Evolutionary conservation across 2,888 invertebrate genomes (phyloP).

Genomic region (Cybosia mesomella): DNA sequence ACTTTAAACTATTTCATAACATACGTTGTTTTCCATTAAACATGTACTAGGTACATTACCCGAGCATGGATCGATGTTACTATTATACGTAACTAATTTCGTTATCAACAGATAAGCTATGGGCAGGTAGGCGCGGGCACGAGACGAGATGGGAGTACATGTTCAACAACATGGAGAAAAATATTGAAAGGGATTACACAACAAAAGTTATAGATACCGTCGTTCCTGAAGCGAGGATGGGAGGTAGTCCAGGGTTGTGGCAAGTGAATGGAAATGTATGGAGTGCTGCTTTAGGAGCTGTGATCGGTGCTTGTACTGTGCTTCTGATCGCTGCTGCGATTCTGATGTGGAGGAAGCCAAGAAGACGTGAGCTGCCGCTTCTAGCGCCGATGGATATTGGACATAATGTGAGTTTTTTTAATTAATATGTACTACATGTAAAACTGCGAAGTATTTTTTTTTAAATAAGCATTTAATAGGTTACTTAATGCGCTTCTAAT

Average conservation of each 20-base stretch:
- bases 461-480: too few relatives aligned
- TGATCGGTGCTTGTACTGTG: conserved; percentile 76
- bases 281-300: conserved; percentile 77
- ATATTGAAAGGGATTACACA: conserved; percentile 43
- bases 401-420: conserved; percentile 71
- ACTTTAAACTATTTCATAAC: background rate
- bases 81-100: conserved; percentile 74
- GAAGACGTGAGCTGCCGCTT: conserved; percentile 63
- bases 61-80: conserved; percentile 74
- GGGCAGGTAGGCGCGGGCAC: conserved; percentile 69
- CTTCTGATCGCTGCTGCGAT: conserved; percentile 72
- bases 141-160: conserved; percentile 66
- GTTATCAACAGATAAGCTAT: conserved; percentile 83
- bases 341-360: conserved; percentile 72
- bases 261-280: conserved; percentile 65
- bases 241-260: conserved; percentile 36
- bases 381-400: conserved; percentile 78
- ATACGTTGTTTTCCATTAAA: conserved; percentile 33
- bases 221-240: conserved; percentile 61
- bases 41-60: conserved; percentile 28
- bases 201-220: conserved; percentile 35
- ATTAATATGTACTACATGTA: background rate
- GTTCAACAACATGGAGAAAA: conserved; percentile 47
- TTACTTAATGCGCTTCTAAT: background rate
- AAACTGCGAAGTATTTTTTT: background rate